Evolutionary conservation across 2,113 vertebrate genomes (phyloP).

Genomic region (Choloepus hoffmanni): DNA sequence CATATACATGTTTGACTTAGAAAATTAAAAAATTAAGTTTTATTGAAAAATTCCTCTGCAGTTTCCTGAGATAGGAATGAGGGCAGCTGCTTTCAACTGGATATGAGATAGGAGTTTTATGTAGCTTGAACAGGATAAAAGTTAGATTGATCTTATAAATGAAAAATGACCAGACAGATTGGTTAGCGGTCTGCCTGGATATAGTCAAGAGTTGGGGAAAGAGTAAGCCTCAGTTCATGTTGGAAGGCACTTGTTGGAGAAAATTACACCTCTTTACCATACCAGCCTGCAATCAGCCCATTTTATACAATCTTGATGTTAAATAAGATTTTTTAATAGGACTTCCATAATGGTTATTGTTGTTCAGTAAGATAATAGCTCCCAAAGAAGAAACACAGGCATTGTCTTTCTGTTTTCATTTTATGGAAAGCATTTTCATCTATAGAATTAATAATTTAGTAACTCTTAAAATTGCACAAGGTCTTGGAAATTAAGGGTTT

Average conservation of each 20-base stretch:
- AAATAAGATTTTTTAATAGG: not conserved
- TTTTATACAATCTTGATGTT: not conserved
- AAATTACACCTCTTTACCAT: not conserved
- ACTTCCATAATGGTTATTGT: not conserved
- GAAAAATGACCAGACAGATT: not conserved
- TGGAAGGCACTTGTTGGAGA: not conserved
- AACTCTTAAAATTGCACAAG: not conserved
- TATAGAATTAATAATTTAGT: not conserved
- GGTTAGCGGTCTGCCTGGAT: not conserved
- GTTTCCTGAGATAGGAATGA: not conserved
- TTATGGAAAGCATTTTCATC: not conserved
- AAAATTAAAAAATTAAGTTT: not conserved
- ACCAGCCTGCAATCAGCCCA: rapidly evolving
- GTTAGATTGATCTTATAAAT: not conserved
- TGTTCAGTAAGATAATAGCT: not conserved
- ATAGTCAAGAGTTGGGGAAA: not conserved
- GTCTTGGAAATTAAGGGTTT: not conserved
- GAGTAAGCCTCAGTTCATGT: not conserved
- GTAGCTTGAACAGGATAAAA: not conserved
- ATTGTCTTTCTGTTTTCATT: not conserved
- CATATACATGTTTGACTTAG: not conserved
- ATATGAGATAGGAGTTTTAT: not conserved
- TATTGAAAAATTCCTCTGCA: not conserved
- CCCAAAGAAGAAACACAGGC: not conserved
- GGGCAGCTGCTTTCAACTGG: not conserved